Percentiles rank a stretch among this genome's conserved stretches.
Evolutionary conservation across 2,888 invertebrate genomes (phyloP).

Genomic region (Drosophila bunnanda): DNA sequence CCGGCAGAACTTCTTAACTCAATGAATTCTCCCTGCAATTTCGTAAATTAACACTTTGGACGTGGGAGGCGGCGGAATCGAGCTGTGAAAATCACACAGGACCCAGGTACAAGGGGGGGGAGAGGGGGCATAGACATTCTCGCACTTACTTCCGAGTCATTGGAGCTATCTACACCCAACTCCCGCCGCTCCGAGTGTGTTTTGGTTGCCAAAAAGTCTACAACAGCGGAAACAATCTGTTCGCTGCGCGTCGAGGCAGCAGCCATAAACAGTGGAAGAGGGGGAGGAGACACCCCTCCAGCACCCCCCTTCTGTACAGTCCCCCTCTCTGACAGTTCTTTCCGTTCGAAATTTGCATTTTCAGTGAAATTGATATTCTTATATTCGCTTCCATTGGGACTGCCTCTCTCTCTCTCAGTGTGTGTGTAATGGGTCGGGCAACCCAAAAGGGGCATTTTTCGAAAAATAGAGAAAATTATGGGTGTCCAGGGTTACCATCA

Average conservation of each 20-base stretch:
- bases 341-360: constrained; percentile 73
- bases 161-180: constrained; percentile 45
- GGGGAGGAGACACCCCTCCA: background rate
- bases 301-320: background rate
- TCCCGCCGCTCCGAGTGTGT: constrained; percentile 1
- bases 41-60: constrained; percentile 79
- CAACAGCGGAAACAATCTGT: constrained; percentile 77
- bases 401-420: background rate
- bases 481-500: constrained; percentile 57
- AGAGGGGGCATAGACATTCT: constrained; percentile 54
- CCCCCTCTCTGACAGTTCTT: constrained; percentile 25
- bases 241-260: constrained; percentile 73
- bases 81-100: constrained; percentile 54
- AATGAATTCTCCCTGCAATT: constrained; percentile 78
- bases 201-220: constrained; percentile 68
- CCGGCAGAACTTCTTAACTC: constrained; percentile 73
- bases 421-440: constrained; percentile 20
- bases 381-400: constrained; percentile 19
- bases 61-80: constrained; percentile 22
- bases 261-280: constrained; percentile 66
- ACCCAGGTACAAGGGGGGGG: constrained; percentile 1
- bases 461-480: constrained; percentile 67
- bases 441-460: constrained; percentile 54
- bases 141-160: constrained; percentile 78
- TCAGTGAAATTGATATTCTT: constrained; percentile 74